phyloP scores from a whole-genome alignment of 2,113 vertebrate genomes.

The Proterorhinus semilunaris region DNA sequence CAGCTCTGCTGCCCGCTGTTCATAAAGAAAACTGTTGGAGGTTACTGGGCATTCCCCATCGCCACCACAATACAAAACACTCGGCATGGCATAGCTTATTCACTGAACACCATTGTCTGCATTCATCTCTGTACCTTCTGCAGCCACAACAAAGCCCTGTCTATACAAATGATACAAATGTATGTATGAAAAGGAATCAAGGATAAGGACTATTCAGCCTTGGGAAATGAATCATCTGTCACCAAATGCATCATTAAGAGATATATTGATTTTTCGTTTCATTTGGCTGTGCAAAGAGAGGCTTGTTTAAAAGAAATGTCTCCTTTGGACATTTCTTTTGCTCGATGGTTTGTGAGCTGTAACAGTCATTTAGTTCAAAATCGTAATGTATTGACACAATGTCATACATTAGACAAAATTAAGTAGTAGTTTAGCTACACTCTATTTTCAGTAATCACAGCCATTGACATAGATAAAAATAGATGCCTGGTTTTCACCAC shows the following conservation, averaged over 20 bases:
- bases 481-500: constrained; percentile 61
- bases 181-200: not conserved
- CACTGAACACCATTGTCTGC: constrained; percentile 38
- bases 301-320: constrained; percentile 11
- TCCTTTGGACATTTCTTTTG: constrained; percentile 8
- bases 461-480: constrained; percentile 57
- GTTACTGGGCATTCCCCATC: constrained; percentile 72
- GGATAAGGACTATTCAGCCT: not conserved
- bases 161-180: not conserved
- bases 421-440: not conserved
- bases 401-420: not conserved
- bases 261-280: not conserved
- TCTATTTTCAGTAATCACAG: constrained; percentile 27
- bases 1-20: constrained; percentile 57
- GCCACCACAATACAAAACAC: constrained; percentile 65
- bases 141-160: constrained; percentile 20
- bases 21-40: constrained; percentile 57
- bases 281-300: not conserved
- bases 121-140: constrained; percentile 28
- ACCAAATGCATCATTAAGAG: constrained; percentile 10
- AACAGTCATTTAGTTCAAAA: not conserved
- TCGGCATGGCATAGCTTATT: constrained; percentile 45
- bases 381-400: constrained; percentile 5
- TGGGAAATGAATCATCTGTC: constrained; percentile 3
- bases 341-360: not conserved